These are phyloP conservation scores for Euphonia xanthogaster DNA, from an alignment of 2,797 vertebrate species.

Conservation along the genomic window DNA sequence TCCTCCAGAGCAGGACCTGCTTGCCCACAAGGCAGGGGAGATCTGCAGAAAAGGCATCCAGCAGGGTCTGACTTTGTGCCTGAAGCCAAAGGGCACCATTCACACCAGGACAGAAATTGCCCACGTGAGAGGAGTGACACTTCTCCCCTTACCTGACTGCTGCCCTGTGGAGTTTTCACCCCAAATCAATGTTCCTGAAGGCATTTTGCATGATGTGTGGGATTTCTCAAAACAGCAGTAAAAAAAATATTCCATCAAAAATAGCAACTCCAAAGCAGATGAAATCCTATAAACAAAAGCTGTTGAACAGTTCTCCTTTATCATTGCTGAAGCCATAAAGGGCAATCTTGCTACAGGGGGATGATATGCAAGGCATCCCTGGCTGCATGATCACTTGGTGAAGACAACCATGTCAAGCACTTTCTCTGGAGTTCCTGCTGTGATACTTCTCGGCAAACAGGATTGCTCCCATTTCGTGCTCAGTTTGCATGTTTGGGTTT, in stretches of 20 bases:
- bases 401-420: neutral
- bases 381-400: rapidly evolving
- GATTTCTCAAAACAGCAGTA: neutral
- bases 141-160: rapidly evolving
- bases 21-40: neutral
- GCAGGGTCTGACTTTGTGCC: rapidly evolving
- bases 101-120: neutral
- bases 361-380: neutral
- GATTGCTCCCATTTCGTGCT: neutral
- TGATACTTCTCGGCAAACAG: neutral
- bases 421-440: neutral
- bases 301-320: neutral
- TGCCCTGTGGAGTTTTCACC: neutral
- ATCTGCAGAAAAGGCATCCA: neutral
- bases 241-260: neutral
- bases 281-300: neutral
- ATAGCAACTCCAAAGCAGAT: neutral
- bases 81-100: neutral
- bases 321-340: neutral
- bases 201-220: neutral
- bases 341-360: rapidly evolving
- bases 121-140: rapidly evolving
- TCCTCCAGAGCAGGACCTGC: neutral
- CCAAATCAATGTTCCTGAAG: neutral
- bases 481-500: neutral